phyloP scores from a whole-genome alignment of 2,797 vertebrate species.

The Vultur gryphus region DNA sequence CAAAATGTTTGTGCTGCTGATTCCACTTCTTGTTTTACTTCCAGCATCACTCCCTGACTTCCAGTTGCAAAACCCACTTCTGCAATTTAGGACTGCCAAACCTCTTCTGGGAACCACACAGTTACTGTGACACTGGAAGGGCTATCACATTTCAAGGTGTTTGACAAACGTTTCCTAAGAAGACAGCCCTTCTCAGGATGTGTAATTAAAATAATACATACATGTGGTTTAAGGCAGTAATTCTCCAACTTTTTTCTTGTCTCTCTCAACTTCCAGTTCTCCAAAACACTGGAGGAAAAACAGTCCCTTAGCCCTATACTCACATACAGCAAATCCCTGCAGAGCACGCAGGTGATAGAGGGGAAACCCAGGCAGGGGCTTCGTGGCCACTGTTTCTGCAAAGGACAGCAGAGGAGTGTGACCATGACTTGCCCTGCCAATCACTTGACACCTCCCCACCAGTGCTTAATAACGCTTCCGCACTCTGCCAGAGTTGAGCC shows the following conservation, averaged over 20 bases:
- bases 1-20: background rate
- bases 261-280: background rate
- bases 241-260: background rate
- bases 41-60: background rate
- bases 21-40: conserved; percentile 39
- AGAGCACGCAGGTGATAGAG: background rate
- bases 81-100: conserved; percentile 9
- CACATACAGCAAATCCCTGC: background rate
- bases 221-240: background rate
- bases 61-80: conserved; percentile 28
- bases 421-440: background rate
- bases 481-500: background rate
- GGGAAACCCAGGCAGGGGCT: background rate
- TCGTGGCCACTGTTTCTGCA: background rate
- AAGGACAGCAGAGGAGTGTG: background rate
- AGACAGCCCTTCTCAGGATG: background rate
- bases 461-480: background rate
- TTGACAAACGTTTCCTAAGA: background rate
- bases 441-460: background rate
- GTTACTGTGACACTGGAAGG: background rate
- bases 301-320: background rate
- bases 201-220: background rate
- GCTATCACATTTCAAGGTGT: background rate
- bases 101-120: background rate
- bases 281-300: background rate